Conservation (phyloP, 2,888 invertebrate genomes). For the Acanthosoma haemorrhoidale region DNA sequence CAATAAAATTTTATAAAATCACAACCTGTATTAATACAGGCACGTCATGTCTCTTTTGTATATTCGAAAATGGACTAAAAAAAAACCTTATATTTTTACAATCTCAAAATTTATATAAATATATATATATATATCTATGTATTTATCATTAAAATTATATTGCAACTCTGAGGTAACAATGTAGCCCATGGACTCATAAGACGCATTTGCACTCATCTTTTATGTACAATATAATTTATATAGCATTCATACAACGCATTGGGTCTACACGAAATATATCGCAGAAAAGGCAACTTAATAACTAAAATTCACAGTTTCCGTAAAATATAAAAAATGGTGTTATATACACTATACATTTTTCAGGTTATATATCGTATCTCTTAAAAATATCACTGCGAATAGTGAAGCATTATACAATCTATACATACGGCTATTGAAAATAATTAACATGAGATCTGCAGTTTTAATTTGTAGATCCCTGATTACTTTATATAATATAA, state of each 20-base stretch:
- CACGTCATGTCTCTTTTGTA: background rate
- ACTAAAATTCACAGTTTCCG: background rate
- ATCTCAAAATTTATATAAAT: too few species aligned
- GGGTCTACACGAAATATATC: constrained; percentile 4
- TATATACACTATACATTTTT: background rate
- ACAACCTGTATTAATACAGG: background rate
- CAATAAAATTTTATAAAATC: too few species aligned
- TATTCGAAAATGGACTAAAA: too few species aligned
- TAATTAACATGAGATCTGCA: too few species aligned
- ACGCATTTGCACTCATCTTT: background rate
- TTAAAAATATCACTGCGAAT: too few species aligned
- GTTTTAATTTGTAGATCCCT: too few species aligned
- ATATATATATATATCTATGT: background rate
- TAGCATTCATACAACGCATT: background rate
- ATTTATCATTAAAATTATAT: constrained; percentile 2
- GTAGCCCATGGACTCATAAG: background rate
- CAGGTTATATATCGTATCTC: too few species aligned
- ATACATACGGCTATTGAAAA: too few species aligned
- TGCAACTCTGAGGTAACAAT: background rate
- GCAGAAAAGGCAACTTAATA: background rate
- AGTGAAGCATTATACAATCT: too few species aligned
- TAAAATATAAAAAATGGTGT: background rate
- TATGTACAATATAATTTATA: constrained; percentile 9
- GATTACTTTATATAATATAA: too few species aligned
- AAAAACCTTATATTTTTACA: too few species aligned